Conservation (phyloP, 2,797 vertebrate species). For the Premnoplex brunnescens region DNA sequence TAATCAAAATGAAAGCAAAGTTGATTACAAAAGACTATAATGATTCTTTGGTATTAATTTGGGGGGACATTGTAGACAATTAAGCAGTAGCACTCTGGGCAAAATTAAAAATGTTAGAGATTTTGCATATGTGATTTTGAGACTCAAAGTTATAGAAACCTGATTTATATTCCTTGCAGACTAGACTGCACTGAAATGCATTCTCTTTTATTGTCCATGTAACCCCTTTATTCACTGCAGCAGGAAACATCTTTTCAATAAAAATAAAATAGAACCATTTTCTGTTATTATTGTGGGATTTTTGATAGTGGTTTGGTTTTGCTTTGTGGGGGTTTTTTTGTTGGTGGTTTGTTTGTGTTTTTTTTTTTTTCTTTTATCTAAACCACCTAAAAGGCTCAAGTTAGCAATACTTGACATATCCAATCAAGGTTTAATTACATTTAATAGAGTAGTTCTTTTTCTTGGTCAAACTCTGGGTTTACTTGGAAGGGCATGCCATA, state of each 20-base stretch:
- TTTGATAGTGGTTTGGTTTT: not conserved
- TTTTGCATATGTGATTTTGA: not conserved
- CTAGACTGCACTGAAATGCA: not conserved
- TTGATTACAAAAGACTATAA: not conserved
- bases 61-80: not conserved
- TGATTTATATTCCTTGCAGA: conserved; percentile 1
- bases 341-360: not conserved
- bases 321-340: not conserved
- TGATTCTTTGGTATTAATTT: conserved; percentile 18
- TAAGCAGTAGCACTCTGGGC: not conserved
- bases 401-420: not conserved
- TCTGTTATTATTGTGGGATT: not conserved
- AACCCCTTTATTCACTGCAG: not conserved
- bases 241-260: not conserved
- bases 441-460: not conserved
- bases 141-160: not conserved
- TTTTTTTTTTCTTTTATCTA: not conserved
- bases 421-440: not conserved
- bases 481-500: not conserved
- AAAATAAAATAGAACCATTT: not conserved
- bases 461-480: not conserved
- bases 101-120: not conserved
- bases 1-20: conserved; percentile 34
- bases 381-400: not conserved
- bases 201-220: not conserved